phyloP scores from a whole-genome alignment of 2,113 vertebrate genomes.

The Tetrax tetrax region DNA sequence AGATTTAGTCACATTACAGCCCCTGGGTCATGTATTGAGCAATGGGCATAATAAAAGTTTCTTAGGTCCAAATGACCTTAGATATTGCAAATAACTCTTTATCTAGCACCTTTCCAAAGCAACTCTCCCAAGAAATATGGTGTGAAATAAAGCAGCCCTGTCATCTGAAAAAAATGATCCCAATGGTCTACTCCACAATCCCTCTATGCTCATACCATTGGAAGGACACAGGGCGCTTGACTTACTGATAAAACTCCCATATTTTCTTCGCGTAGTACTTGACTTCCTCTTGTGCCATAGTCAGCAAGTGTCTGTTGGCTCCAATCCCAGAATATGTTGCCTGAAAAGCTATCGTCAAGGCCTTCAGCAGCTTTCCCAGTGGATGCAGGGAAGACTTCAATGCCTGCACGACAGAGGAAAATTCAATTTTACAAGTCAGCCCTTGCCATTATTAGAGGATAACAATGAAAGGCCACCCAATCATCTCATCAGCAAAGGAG shows the following conservation, averaged over 20 bases:
- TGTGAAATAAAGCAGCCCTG: neutral
- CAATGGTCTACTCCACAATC: neutral
- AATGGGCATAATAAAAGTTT: neutral
- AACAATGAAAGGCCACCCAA: neutral
- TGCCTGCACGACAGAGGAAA: slow-evolving; percentile 40
- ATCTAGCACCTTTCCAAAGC: neutral
- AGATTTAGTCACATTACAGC: neutral
- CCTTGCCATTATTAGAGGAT: neutral
- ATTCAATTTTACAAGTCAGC: neutral
- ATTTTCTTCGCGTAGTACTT: slow-evolving; percentile 72
- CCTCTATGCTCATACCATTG: fast-evolving
- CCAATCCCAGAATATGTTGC: slow-evolving; percentile 72
- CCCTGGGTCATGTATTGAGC: neutral
- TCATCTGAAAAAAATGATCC: fast-evolving
- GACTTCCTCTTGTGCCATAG: slow-evolving; percentile 79
- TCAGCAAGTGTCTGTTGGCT: slow-evolving; percentile 77
- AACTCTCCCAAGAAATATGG: fast-evolving
- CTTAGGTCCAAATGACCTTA: neutral
- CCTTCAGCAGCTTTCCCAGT: slow-evolving; percentile 72
- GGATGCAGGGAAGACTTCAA: slow-evolving; percentile 72
- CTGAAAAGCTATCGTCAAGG: slow-evolving; percentile 71
- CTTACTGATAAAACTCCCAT: slow-evolving; percentile 77
- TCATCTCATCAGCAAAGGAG: neutral
- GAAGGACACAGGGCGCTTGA: fast-evolving
- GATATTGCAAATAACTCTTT: neutral